These are phyloP conservation scores for Danio kyathit DNA, from an alignment of 2,797 vertebrate species.

Conservation along the genomic window DNA sequence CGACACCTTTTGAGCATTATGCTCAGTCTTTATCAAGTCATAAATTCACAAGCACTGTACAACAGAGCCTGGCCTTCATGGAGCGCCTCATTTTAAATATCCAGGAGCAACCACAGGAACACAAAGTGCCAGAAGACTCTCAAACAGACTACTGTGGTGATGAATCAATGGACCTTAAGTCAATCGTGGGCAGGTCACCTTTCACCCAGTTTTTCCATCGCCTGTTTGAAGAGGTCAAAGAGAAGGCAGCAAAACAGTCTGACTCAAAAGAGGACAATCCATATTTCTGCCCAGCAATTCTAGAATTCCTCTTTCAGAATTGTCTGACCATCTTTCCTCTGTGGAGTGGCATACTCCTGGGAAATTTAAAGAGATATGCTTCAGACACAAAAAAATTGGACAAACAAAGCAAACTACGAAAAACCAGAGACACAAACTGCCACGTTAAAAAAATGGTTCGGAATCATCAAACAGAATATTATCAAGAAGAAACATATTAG, in stretches of 20 bases:
- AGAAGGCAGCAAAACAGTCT: neutral
- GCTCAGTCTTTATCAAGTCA: neutral
- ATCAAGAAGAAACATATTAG: conserved; percentile 4
- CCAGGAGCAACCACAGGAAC: no score
- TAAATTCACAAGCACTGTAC: neutral
- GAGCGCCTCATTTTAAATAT: no score
- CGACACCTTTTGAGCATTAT: neutral
- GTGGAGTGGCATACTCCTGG: conserved; percentile 38
- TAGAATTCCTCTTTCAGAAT: conserved; percentile 15
- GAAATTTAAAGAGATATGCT: conserved; percentile 24
- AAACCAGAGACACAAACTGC: conserved; percentile 39
- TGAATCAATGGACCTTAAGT: no score
- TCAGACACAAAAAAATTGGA: neutral
- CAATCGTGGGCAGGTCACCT: no score
- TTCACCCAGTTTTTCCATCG: neutral
- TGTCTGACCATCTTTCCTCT: conserved; percentile 37
- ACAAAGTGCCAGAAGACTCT: no score
- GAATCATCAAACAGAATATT: conserved; percentile 15
- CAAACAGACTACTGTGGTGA: no score
- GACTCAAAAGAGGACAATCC: neutral
- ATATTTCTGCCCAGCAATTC: neutral
- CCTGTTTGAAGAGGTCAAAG: neutral
- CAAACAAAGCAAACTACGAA: neutral
- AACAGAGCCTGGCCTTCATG: no score
- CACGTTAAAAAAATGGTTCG: conserved; percentile 40